Evolutionary conservation across 2,888 invertebrate species (phyloP).

Genomic region (Mongoloraphidia duomilia): DNA sequence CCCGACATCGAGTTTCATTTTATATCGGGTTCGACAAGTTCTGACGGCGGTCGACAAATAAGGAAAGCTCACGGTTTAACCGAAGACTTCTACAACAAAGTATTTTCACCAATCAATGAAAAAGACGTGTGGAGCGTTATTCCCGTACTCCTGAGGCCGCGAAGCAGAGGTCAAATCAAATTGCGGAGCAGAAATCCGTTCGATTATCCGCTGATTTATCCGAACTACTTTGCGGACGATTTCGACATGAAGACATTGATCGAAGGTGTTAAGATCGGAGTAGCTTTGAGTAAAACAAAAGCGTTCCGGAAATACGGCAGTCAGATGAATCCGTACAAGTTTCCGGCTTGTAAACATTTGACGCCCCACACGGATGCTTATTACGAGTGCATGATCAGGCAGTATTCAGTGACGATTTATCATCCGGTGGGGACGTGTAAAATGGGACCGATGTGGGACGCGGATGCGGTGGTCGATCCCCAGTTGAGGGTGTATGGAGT

Average conservation of each 20-base stretch:
- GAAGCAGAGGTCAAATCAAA: constrained; percentile 68
- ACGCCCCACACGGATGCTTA: constrained; percentile 57
- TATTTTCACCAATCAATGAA: constrained; percentile 60
- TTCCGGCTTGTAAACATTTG: constrained; percentile 62
- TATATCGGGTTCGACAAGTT: constrained; percentile 72
- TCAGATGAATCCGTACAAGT: constrained; percentile 49
- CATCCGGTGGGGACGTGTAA: constrained; percentile 79
- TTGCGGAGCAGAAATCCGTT: constrained; percentile 72
- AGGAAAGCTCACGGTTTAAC: constrained; percentile 66
- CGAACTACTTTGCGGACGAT: constrained; percentile 74
- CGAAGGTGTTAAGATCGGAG: constrained; percentile 73
- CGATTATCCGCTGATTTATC: constrained; percentile 79
- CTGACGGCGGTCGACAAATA: constrained; percentile 71
- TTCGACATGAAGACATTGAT: constrained; percentile 65
- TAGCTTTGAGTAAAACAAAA: constrained; percentile 64
- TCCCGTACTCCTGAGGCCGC: constrained; percentile 71
- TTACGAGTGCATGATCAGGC: constrained; percentile 78
- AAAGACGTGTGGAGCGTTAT: constrained; percentile 73
- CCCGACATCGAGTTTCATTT: constrained; percentile 87
- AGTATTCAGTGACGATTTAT: constrained; percentile 72
- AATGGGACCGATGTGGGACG: constrained; percentile 81
- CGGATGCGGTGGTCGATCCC: constrained; percentile 69
- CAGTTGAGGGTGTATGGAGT: constrained; percentile 67
- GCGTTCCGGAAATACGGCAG: constrained; percentile 65
- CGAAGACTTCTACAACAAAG: constrained; percentile 56